A percentile compares a stretch with the other conserved stretches of the same genome.
Conservation (phyloP, 2,797 vertebrate species). For the Sebastes taczanowskii region DNA sequence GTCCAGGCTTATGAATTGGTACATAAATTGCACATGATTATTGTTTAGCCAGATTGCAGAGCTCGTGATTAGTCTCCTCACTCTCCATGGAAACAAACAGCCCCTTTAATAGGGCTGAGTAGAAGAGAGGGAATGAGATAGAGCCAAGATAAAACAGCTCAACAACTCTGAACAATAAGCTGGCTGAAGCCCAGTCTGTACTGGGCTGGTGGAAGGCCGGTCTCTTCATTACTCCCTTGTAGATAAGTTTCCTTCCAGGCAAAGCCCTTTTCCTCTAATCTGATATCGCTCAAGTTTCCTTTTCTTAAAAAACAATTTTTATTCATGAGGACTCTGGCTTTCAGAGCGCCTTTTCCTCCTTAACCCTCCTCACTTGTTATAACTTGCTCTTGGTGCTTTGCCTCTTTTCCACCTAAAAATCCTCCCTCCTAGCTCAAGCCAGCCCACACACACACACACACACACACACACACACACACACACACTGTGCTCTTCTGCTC, state of each 20-base stretch:
- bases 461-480: not conserved
- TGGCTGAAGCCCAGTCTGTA: not conserved
- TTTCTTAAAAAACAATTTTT: not conserved
- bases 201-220: not conserved
- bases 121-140: not conserved
- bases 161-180: conserved; percentile 30
- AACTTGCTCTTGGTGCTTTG: not conserved
- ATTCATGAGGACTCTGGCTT: not conserved
- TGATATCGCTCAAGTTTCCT: conserved; percentile 37
- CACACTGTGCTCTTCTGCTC: not conserved
- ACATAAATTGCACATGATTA: not conserved
- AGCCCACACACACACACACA: not conserved
- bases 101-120: conserved; percentile 8
- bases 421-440: not conserved
- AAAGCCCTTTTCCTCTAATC: conserved; percentile 21
- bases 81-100: conserved; percentile 2
- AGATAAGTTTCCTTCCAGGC: conserved; percentile 6
- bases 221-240: not conserved
- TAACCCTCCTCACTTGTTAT: not conserved
- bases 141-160: conserved; percentile 36
- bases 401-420: conserved; percentile 8
- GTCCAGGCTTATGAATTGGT: not conserved
- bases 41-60: not conserved
- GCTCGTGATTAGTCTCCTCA: not conserved
- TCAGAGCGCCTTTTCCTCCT: not conserved